Evolutionary conservation across 2,888 invertebrate genomes (phyloP).

Genomic region (Phymatocera aterrima): DNA sequence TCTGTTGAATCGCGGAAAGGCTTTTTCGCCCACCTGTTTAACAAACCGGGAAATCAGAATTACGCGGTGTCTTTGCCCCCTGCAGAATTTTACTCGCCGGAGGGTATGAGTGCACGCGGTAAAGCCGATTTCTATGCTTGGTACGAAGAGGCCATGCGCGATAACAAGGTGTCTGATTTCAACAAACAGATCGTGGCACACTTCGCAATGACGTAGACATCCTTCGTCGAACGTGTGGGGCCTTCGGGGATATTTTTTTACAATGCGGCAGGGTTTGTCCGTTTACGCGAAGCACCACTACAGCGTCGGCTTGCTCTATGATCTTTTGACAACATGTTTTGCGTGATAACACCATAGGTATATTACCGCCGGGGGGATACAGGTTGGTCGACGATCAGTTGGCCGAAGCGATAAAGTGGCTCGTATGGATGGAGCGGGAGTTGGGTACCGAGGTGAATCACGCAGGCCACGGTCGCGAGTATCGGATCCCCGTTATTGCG

Average conservation of each 20-base stretch:
- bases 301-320: neutral
- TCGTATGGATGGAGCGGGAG: neutral
- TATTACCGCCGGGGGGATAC: neutral
- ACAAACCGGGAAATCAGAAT: constrained; percentile 51
- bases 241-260: too few species aligned
- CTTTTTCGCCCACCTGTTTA: constrained; percentile 56
- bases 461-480: neutral
- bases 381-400: neutral
- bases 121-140: constrained; percentile 48
- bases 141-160: constrained; percentile 42
- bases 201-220: too few species aligned
- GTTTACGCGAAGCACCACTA: neutral
- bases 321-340: too few species aligned
- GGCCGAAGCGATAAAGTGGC: neutral
- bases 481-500: neutral
- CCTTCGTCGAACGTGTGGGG: too few species aligned
- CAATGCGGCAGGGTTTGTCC: too few species aligned
- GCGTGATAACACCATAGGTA: neutral
- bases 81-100: constrained; percentile 45
- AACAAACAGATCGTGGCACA: too few species aligned
- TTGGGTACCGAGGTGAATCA: neutral
- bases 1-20: constrained; percentile 48
- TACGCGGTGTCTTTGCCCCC: constrained; percentile 52
- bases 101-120: constrained; percentile 41
- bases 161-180: constrained; percentile 52